Conservation (phyloP, 2,113 vertebrate species). For the Tetraodon nigroviridis region DNA sequence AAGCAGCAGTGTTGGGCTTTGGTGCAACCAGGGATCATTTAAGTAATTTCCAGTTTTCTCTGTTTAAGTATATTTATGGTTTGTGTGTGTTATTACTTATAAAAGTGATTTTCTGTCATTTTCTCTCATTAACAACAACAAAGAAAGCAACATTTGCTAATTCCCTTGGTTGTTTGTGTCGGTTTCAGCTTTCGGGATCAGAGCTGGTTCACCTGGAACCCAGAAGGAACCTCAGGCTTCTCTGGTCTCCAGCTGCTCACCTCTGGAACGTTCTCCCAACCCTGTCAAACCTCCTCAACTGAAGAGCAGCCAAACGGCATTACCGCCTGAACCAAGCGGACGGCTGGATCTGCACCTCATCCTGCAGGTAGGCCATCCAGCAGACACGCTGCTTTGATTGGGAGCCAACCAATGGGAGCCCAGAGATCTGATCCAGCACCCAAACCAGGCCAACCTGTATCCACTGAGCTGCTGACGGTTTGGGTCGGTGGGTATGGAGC, state of each 20-base stretch:
- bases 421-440: slow-evolving; percentile 27
- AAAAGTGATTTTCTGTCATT: no score
- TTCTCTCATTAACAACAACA: no score
- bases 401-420: slow-evolving; percentile 63
- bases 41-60: no score
- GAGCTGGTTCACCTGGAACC: slow-evolving; percentile 33
- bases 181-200: slow-evolving; percentile 2
- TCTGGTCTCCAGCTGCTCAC: slow-evolving; percentile 74
- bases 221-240: slow-evolving; percentile 41
- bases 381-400: slow-evolving; percentile 60
- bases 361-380: slow-evolving; percentile 75
- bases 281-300: slow-evolving; percentile 53
- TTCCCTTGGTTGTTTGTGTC: background rate
- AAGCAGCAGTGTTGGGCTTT: no score
- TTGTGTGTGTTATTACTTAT: no score
- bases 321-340: slow-evolving; percentile 75
- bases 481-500: slow-evolving; percentile 11
- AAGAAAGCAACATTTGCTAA: no score
- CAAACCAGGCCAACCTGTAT: slow-evolving; percentile 33
- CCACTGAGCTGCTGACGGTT: slow-evolving; percentile 35
- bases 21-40: no score
- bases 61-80: no score
- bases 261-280: slow-evolving; percentile 62
- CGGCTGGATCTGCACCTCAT: slow-evolving; percentile 70
- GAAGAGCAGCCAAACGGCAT: slow-evolving; percentile 80